Evolutionary conservation across 2,113 vertebrate species (phyloP).

Genomic region (Ramphastos sulfuratus): DNA sequence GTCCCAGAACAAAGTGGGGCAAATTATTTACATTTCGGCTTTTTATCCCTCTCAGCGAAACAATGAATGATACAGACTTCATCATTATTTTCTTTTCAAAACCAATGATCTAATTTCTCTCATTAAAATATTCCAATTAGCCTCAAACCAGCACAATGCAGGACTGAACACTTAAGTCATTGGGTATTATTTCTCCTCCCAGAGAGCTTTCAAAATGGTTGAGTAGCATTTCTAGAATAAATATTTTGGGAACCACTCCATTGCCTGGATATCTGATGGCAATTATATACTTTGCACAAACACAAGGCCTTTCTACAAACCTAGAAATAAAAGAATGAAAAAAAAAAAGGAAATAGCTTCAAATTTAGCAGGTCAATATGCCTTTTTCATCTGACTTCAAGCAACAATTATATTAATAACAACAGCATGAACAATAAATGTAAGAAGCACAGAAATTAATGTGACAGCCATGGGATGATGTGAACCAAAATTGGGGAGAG

Average conservation of each 20-base stretch:
- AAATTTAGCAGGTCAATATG: background rate
- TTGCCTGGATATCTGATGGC: background rate
- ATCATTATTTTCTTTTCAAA: too few relatives aligned
- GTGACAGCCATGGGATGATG: background rate
- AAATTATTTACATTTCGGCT: too few relatives aligned
- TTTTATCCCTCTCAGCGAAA: too few relatives aligned
- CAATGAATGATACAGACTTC: too few relatives aligned
- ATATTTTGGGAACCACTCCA: background rate
- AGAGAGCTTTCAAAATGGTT: background rate
- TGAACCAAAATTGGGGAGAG: background rate
- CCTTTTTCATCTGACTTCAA: background rate
- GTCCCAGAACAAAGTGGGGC: too few relatives aligned
- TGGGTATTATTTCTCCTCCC: background rate
- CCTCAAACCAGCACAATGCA: too few relatives aligned
- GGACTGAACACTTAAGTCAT: background rate
- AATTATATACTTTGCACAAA: background rate
- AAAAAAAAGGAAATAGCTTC: background rate
- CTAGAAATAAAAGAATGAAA: background rate
- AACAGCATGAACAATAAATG: background rate
- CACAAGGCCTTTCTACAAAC: background rate
- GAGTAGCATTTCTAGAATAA: background rate
- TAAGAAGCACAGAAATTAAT: background rate
- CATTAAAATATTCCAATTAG: too few relatives aligned
- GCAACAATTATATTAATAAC: background rate
- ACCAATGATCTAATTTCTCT: too few relatives aligned